Percentiles rank a stretch among this genome's conserved stretches.
These are phyloP conservation scores for Hipposideros armiger DNA, from an alignment of 2,113 vertebrate genomes.

Conservation along the genomic window DNA sequence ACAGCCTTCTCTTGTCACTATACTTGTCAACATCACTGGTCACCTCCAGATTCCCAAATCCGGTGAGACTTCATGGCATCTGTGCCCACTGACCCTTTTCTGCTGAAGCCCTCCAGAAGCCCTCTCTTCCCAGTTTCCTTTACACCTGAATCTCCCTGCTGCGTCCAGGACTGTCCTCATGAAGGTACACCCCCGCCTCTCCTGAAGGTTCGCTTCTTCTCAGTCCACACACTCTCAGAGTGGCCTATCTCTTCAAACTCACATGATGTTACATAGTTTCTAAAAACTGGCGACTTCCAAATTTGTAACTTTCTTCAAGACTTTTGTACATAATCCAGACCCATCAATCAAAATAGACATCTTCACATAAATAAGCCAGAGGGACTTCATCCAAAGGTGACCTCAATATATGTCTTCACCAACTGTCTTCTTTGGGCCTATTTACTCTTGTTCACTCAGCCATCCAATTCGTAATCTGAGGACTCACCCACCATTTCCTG, in stretches of 20 bases:
- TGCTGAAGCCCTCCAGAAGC: rapidly evolving
- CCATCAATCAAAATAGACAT: neutral
- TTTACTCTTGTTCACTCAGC: rapidly evolving
- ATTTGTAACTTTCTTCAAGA: neutral
- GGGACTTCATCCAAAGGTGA: neutral
- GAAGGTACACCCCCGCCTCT: neutral
- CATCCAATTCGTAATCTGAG: rapidly evolving
- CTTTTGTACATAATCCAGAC: neutral
- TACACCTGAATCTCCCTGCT: neutral
- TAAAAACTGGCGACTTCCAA: neutral
- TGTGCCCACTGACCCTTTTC: neutral
- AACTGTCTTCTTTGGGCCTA: rapidly evolving
- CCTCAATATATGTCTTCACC: neutral
- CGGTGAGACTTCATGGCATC: too few species aligned
- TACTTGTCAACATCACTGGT: too few species aligned
- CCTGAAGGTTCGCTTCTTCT: neutral
- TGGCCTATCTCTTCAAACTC: neutral
- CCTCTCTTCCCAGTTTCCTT: neutral
- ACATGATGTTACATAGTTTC: neutral
- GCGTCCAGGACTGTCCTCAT: too few species aligned
- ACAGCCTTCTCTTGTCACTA: rapidly evolving
- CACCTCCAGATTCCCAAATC: neutral
- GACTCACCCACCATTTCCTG: rapidly evolving
- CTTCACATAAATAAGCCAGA: neutral
- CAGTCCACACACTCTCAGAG: neutral